phyloP scores from a whole-genome alignment of 2,797 vertebrate genomes.

The Spinus olivaceus region DNA sequence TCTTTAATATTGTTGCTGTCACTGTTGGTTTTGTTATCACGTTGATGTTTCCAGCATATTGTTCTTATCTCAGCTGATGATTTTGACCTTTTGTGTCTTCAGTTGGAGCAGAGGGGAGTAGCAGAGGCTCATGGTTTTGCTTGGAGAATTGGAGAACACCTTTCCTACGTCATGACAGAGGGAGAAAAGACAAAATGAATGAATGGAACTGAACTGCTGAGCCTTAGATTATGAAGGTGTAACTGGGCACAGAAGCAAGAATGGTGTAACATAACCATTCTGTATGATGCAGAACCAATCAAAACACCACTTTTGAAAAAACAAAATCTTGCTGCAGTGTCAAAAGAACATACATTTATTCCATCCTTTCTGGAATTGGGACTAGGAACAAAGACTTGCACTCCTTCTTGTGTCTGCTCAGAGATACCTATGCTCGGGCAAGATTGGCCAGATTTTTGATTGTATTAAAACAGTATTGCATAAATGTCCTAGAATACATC shows the following conservation, averaged over 20 bases:
- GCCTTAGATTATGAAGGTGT: not conserved
- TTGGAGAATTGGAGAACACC: not conserved
- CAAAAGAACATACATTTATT: not conserved
- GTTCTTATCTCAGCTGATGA: not conserved
- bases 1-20: not conserved
- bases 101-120: not conserved
- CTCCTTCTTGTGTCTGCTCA: not conserved
- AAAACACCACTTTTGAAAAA: not conserved
- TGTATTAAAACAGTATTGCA: not conserved
- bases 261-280: not conserved
- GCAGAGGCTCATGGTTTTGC: not conserved
- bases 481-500: not conserved
- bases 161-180: not conserved
- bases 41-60: not conserved
- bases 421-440: not conserved
- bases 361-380: not conserved
- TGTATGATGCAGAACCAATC: not conserved
- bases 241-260: not conserved
- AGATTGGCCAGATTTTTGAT: not conserved
- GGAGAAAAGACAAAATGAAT: not conserved
- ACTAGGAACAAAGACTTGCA: not conserved
- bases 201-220: not conserved
- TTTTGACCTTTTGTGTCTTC: not conserved
- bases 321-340: not conserved
- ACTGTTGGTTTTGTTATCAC: accelerated